Evolutionary conservation across 2,888 invertebrate genomes (phyloP).

Genomic region (Tridacna crocea): DNA sequence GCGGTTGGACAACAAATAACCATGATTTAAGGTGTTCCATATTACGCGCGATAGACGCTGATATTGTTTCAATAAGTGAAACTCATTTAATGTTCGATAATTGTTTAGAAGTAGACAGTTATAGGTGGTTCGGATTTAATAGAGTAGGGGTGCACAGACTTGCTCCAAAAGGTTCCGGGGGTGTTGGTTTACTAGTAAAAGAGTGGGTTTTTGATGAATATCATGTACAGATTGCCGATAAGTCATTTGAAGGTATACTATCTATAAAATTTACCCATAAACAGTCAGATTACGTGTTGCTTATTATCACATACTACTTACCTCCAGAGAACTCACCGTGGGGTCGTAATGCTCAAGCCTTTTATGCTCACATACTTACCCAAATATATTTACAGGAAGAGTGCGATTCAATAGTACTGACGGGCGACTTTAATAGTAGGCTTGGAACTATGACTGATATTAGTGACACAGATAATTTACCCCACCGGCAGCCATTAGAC

Average conservation of each 20-base stretch:
- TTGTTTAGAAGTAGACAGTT: slow-evolving; percentile 28
- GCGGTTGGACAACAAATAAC: slow-evolving; percentile 54
- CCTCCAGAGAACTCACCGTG: no score
- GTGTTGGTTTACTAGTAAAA: slow-evolving; percentile 46
- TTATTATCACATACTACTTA: no score
- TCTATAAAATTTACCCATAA: slow-evolving; percentile 33
- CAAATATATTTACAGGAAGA: neutral
- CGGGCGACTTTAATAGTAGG: neutral
- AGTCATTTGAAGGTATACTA: slow-evolving; percentile 39
- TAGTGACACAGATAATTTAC: neutral
- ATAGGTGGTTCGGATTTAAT: slow-evolving; percentile 42
- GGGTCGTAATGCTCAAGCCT: no score
- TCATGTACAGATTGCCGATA: slow-evolving; percentile 34
- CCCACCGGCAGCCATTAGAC: neutral
- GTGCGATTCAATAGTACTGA: neutral
- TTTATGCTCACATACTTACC: no score
- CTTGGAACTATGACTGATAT: neutral
- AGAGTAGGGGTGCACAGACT: slow-evolving; percentile 31
- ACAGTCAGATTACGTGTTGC: no score
- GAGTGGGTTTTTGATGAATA: slow-evolving; percentile 10
- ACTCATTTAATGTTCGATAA: slow-evolving; percentile 31
- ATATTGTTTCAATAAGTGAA: slow-evolving; percentile 46
- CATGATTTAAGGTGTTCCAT: slow-evolving; percentile 25
- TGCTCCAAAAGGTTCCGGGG: slow-evolving; percentile 48
- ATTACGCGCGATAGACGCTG: slow-evolving; percentile 32